Base-by-base conservation (phyloP, 2,888 invertebrate genomes). In the Agrochola macilenta region DNA sequence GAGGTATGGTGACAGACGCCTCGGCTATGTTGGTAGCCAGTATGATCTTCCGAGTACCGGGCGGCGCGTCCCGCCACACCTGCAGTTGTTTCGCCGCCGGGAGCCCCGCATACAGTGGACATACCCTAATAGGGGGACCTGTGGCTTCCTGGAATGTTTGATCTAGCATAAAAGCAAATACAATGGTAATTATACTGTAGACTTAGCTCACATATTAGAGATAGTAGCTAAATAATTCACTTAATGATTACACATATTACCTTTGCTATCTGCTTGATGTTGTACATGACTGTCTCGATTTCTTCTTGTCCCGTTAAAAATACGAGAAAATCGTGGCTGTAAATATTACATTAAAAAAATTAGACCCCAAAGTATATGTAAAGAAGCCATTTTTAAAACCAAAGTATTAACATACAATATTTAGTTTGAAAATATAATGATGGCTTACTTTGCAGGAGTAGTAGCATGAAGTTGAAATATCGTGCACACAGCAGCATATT, bases 1-100 rank as follows among this genome's bases (percentile, higher is more conserved):
- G 98, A 76, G 98, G 98, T 88, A 99, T 99, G 0, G 99, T 99
- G 49, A 99, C 97, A 5, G 99, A 99, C 0, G 99, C 99, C 96
- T 99, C 99, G 0, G 99, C 99, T 84, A 99, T 99, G 94, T 99
- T 99, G 52, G 99, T 99, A 11, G 99, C 98, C 69, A 99, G 97
- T 49, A 99, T 98, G 43, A 99, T 98, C 96, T 99, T 99, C 74
- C 99, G 97, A 30, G 97, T 97, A 78, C 98, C 98, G 7, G 97
- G 95, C 5, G 98, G 98, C 2, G 98, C 97, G 0, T 97, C 97
- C 79, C 97, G 97, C 97, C 99, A 99, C 35, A 99, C 99, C 91
- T 98, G 98, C 91, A 99, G 96, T 95, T 99, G 99, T 89, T 99
- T 99, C 35, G 97, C 97, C 61, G 98, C 98, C 0, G 99, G 98